phyloP scores from a whole-genome alignment of 2,113 vertebrate species.

The Stegastes partitus region DNA sequence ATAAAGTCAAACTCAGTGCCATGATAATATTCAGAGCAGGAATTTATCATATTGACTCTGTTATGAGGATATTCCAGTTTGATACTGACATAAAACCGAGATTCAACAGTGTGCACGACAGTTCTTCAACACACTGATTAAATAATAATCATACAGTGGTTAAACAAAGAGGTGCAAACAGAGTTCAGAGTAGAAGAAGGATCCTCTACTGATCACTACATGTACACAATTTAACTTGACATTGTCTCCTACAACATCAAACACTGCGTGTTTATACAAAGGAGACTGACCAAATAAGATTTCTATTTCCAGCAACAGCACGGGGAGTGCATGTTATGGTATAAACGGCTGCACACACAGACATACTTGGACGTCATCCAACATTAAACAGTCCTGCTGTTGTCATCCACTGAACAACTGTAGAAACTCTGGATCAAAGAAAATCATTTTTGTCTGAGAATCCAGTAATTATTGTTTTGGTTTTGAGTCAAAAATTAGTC shows the following conservation, averaged over 20 bases:
- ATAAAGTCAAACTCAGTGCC: no score
- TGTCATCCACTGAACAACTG: constrained; percentile 37
- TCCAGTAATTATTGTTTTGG: neutral
- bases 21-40: no score
- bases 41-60: no score
- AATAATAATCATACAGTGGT: no score
- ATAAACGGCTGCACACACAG: neutral
- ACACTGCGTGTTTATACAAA: neutral
- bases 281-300: constrained; percentile 3
- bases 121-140: no score
- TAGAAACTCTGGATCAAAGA: constrained; percentile 2
- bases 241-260: constrained; percentile 3
- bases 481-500: neutral
- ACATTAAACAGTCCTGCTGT: constrained; percentile 11
- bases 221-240: neutral
- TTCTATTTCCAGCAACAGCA: constrained; percentile 40
- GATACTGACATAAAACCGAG: no score
- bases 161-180: no score
- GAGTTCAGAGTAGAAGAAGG: neutral
- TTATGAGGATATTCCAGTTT: no score
- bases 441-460: neutral
- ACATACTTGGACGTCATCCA: constrained; percentile 26
- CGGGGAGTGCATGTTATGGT: neutral
- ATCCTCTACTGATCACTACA: neutral
- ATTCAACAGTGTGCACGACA: no score